A percentile compares a stretch with the other conserved stretches of the same genome.
These are phyloP conservation scores for Ephestia elutella DNA, from an alignment of 1,140 invertebrate genomes.

Conservation along the genomic window DNA sequence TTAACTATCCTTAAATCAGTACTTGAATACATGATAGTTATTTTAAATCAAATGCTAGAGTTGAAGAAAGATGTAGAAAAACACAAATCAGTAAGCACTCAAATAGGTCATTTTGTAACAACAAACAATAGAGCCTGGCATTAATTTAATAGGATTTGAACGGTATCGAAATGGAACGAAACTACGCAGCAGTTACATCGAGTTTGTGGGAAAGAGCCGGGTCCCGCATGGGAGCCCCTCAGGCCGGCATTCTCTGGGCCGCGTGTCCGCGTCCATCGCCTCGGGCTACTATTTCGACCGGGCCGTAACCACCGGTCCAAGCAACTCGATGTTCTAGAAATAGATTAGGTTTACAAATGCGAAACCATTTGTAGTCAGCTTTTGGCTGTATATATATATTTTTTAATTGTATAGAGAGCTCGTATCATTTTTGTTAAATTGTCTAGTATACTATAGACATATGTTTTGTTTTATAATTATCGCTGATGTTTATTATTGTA, in stretches of 20 bases:
- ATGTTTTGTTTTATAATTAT: too few relatives aligned
- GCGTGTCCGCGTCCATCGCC: slow-evolving; percentile 19
- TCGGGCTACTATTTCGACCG: slow-evolving; percentile 28
- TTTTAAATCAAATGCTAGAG: too few relatives aligned
- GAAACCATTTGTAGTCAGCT: neutral
- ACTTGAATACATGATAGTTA: neutral
- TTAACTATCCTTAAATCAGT: too few relatives aligned
- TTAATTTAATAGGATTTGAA: slow-evolving; percentile 19
- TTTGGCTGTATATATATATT: neutral
- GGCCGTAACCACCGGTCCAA: slow-evolving; percentile 31
- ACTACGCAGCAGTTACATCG: slow-evolving; percentile 18
- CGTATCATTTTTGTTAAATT: too few relatives aligned
- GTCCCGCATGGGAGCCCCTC: slow-evolving; percentile 35
- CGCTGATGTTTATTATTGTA: too few relatives aligned
- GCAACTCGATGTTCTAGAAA: slow-evolving; percentile 16
- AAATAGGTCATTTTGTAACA: neutral
- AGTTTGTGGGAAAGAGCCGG: slow-evolving; percentile 35
- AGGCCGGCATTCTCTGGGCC: slow-evolving; percentile 36
- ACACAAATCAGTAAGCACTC: neutral
- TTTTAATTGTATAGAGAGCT: too few relatives aligned
- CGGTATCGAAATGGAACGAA: slow-evolving; percentile 18
- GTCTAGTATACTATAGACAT: too few relatives aligned
- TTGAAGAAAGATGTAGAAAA: neutral
- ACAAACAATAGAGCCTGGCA: slow-evolving; percentile 6
- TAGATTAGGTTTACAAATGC: slow-evolving; percentile 4